Evolutionary conservation across 1,140 invertebrate genomes (phyloP).

Genomic region (Chironomus striatipennis): DNA sequence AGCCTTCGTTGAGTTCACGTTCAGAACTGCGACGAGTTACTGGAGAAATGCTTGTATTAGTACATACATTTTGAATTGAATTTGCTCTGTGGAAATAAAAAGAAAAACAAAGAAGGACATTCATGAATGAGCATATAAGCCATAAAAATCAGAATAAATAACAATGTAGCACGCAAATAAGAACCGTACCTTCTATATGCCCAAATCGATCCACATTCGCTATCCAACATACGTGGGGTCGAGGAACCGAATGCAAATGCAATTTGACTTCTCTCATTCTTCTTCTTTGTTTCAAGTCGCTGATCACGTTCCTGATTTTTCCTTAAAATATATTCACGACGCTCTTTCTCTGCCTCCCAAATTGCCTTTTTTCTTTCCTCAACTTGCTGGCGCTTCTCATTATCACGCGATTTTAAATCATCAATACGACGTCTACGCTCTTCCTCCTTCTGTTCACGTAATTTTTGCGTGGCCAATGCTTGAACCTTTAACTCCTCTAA

Average conservation of each 20-base stretch:
- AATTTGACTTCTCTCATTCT: slow-evolving; percentile 56
- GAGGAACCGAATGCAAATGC: slow-evolving; percentile 81
- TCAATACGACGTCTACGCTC: slow-evolving; percentile 70
- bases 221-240: slow-evolving; percentile 75
- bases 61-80: slow-evolving; percentile 70
- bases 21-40: slow-evolving; percentile 73
- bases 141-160: not conserved
- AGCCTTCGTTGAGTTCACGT: slow-evolving; percentile 62
- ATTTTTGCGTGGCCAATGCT: slow-evolving; percentile 74
- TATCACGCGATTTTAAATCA: slow-evolving; percentile 66
- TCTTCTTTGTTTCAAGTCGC: slow-evolving; percentile 63
- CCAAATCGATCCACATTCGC: slow-evolving; percentile 65
- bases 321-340: slow-evolving; percentile 72
- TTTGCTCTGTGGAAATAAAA: slow-evolving; percentile 55
- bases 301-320: slow-evolving; percentile 78
- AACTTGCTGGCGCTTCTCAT: slow-evolving; percentile 62
- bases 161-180: not conserved
- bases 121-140: not conserved
- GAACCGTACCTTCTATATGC: slow-evolving; percentile 55
- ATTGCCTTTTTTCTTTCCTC: slow-evolving; percentile 80
- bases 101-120: not conserved
- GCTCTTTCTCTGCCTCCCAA: slow-evolving; percentile 74
- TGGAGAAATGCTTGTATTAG: slow-evolving; percentile 61
- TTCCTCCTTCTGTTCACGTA: slow-evolving; percentile 79
- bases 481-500: slow-evolving; percentile 78